phyloP scores from a whole-genome alignment of 2,797 vertebrate genomes.

The Sciurus carolinensis region DNA sequence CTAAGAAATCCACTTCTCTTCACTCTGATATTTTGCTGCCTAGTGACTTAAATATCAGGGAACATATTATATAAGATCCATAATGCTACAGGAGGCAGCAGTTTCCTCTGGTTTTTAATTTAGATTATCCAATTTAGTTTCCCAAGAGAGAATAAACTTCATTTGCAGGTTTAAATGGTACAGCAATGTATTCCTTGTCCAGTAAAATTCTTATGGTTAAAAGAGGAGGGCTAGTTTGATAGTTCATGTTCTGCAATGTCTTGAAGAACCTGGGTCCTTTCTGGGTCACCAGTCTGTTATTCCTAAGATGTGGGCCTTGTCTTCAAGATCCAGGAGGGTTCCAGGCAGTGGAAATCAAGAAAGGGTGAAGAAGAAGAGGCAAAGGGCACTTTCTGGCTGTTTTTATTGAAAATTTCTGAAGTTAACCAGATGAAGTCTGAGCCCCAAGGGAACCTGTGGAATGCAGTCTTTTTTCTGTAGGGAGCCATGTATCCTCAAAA shows the following conservation, averaged over 20 bases:
- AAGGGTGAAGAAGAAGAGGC: neutral
- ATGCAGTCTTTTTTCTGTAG: neutral
- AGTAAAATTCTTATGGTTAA: neutral
- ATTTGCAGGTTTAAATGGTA: neutral
- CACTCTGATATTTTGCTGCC: neutral
- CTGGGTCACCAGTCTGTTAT: neutral
- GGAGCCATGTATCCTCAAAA: neutral
- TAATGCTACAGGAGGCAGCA: neutral
- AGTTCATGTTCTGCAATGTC: neutral
- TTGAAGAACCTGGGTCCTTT: neutral
- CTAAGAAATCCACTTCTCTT: neutral
- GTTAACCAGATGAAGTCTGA: neutral
- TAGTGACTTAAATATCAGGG: neutral
- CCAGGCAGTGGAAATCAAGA: neutral
- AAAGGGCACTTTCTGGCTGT: neutral
- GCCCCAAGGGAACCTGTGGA: neutral
- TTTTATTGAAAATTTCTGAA: conserved; percentile 4
- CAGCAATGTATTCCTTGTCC: neutral
- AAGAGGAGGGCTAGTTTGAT: neutral
- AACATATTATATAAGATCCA: neutral
- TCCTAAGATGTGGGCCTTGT: neutral
- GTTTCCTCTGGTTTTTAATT: neutral
- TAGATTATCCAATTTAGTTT: neutral
- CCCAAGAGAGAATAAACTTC: neutral
- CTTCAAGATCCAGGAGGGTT: neutral